Conservation (phyloP, 2,113 vertebrate genomes). For the Alouatta palliata region DNA sequence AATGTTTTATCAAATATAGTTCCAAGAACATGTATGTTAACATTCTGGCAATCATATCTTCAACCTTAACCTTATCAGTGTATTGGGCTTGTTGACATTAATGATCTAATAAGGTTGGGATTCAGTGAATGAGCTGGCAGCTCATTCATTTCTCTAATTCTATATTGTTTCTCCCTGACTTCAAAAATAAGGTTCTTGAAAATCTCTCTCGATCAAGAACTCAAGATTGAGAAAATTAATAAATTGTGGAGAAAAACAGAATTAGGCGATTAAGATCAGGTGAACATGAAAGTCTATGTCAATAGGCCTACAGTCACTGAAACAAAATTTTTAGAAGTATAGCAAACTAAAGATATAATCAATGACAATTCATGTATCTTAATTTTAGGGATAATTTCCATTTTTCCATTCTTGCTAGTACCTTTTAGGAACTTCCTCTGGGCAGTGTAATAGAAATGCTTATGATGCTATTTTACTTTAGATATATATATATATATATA, state of each 20-base stretch:
- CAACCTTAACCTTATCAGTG: not conserved
- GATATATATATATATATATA: not conserved
- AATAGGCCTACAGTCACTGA: not conserved
- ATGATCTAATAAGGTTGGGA: not conserved
- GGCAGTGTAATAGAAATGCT: not conserved
- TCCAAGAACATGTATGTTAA: not conserved
- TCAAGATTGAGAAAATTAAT: not conserved
- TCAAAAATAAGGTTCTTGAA: constrained; percentile 30
- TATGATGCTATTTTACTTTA: constrained; percentile 11
- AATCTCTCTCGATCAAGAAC: not conserved
- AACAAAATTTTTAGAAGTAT: not conserved
- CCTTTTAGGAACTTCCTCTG: constrained; percentile 26
- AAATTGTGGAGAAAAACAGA: not conserved
- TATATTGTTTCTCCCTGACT: not conserved
- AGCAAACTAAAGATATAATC: not conserved
- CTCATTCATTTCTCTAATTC: constrained; percentile 25
- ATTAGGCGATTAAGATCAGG: not conserved
- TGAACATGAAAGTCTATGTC: not conserved
- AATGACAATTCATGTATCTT: not conserved
- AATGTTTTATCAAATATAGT: not conserved
- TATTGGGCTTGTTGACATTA: not conserved
- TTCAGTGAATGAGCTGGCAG: not conserved
- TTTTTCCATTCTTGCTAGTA: not conserved
- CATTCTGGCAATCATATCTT: constrained; percentile 27
- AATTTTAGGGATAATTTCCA: not conserved